Base-by-base conservation (phyloP, 2,797 vertebrate genomes). In the Pseudotriccus pelzelni region DNA sequence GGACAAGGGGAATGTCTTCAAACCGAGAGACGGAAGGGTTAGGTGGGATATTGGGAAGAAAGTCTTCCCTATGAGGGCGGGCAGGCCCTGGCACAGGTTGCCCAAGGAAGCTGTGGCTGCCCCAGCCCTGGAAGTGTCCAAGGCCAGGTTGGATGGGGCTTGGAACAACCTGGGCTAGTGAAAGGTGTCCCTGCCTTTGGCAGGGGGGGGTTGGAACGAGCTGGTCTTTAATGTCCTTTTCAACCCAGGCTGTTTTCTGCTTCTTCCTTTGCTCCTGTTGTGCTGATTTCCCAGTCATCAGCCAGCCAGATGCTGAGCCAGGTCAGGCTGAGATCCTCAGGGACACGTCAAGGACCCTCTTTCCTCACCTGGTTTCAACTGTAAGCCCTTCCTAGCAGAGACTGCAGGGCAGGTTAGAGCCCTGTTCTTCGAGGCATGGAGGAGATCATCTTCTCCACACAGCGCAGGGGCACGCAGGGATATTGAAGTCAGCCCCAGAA, bases 141-240 rank as follows among this genome's bases (percentile, higher is more conserved):
- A 72, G 44, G 32, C 13, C 49, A n/a, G 41, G 4, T 0, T 50
- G 72, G n/a, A 63, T 0, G 0, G 20, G 14, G 23, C 32, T 50
- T 19, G 50, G 24, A 70, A 9, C 39, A 39, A 0, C 37, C 50
- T 58, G 50, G n/a, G 21, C 2, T 0, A 3, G 3, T 30, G 50
- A n/a, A 2, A 56, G 17, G 1, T 39, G 44, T 50, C n/a, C 23
- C 37, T 83, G 28, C 8, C 15, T 4, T 1, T n/a, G 4, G 2
- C 58, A 25, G 28, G 20, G 11, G 20, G 11, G 12, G 14, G 14
- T 12, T 13, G 28, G 28, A 1, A 27, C 7, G 5, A 39, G 24
- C 2, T 44, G 56, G 3, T 8, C 17, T 70, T 50, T n/a, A 13
- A n/a, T 8, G 6, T 56, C n/a, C 14, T 22, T 46, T 39, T 39